phyloP scores from a whole-genome alignment of 2,113 vertebrate species.

The Dolichotis patagonum region DNA sequence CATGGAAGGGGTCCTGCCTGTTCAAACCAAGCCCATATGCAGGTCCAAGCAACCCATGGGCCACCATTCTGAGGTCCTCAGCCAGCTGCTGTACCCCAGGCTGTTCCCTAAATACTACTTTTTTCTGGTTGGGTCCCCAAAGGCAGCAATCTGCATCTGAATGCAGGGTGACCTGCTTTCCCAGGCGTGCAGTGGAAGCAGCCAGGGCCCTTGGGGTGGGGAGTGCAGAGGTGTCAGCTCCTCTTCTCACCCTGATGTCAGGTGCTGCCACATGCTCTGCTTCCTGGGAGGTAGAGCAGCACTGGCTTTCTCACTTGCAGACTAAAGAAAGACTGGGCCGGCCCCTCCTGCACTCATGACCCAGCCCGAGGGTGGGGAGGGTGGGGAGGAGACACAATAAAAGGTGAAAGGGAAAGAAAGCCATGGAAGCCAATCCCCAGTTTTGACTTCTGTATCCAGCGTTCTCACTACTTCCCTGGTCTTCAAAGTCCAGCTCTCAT shows the following conservation, averaged over 20 bases:
- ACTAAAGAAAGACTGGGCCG: neutral
- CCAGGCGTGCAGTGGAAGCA: neutral
- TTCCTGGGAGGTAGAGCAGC: conserved; percentile 54
- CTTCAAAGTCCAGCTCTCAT: neutral
- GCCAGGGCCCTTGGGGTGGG: neutral
- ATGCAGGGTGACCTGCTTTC: conserved; percentile 63
- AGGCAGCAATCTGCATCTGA: neutral
- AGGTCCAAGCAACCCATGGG: neutral
- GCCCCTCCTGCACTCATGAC: neutral
- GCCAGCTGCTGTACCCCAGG: neutral
- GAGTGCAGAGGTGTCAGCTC: neutral
- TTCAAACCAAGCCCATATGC: neutral
- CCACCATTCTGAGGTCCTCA: neutral
- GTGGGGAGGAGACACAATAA: neutral
- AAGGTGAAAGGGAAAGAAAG: neutral
- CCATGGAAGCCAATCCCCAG: neutral
- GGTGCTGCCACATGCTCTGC: neutral
- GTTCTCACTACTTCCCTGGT: no score
- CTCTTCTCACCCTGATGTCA: conserved; percentile 63
- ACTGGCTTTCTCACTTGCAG: conserved; percentile 40
- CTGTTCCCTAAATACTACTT: neutral
- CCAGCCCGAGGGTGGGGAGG: neutral
- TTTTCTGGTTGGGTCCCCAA: neutral
- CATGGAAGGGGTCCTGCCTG: no score
- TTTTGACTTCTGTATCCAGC: no score